Evolutionary conservation across 1,140 invertebrate species (phyloP), one percentile per base, ranked within the genome.

Genomic region (Campoletis sonorensis): DNA sequence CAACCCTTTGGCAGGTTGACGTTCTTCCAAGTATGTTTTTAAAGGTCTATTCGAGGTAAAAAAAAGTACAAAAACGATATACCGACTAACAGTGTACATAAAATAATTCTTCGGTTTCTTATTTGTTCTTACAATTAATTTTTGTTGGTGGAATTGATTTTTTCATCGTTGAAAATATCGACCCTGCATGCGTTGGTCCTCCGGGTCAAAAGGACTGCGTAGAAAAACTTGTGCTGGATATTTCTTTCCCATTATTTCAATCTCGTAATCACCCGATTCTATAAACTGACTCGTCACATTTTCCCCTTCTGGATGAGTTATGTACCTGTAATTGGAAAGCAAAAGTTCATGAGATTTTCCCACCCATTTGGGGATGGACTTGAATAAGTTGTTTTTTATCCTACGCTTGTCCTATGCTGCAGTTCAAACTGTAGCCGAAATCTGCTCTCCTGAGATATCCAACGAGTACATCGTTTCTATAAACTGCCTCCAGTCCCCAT

Each of bases 1-100:
- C 21, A 99, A 99, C 94, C 98, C 98, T 30, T 91, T 99, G 86
- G 98, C 98, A 58, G 94, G 93, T 82, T 96, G 90, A 93, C 11
- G 1, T 45, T 13, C 13, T 45, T 11, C 5, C 51, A 10, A 82
- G 26, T 73, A 37, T 21, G 27, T 71, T 26, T 54, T 30, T 23
- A n/a, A n/a, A 49, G 11, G 40, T 45, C 40, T 15, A 49, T 73
- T 15, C n/a, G 21, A 27, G 40, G 75, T 64, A 64, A 77, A 27
- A 27, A 77, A 64, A 64, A 77, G 49, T 58, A 54, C 0, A 61
- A 77, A 40, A 37, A 37, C 64, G 33, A 21, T 33, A 71, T 40
- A 30, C 16, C 21, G 18, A 37, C 33, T 21, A 18, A 40, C 7
- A n/a, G 27, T 71, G 68, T 40, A 71, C 68, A 71, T 30, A 71